phyloP scores from a whole-genome alignment of 2,888 invertebrate species.

The Aricia artaxerxes region DNA sequence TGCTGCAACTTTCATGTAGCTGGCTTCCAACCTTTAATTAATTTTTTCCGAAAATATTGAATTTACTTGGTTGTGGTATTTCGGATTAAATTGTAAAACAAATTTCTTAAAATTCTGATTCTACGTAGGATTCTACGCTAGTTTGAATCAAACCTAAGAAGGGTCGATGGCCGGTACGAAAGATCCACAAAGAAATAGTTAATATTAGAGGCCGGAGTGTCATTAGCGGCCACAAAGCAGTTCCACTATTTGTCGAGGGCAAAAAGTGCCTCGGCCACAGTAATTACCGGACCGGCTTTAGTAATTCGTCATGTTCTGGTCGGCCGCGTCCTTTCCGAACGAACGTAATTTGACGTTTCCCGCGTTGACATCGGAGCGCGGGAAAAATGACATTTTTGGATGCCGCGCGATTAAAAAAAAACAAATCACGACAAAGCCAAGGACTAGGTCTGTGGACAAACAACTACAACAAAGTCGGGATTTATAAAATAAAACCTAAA shows the following conservation, averaged over 20 bases:
- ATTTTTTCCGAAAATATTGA: no score
- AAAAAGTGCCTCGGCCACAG: conserved; percentile 79
- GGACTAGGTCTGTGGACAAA: no score
- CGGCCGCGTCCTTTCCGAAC: conserved; percentile 73
- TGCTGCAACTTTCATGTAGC: no score
- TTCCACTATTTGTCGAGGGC: conserved; percentile 78
- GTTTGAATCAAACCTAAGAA: conserved; percentile 60
- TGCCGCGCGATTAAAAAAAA: not conserved
- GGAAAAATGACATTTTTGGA: conserved; percentile 51
- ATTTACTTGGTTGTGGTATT: no score
- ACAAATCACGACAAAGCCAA: no score
- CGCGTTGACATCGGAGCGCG: conserved; percentile 60
- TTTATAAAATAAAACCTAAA: no score
- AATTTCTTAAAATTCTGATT: not conserved
- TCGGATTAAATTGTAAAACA: no score
- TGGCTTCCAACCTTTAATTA: no score
- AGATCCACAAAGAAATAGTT: conserved; percentile 76
- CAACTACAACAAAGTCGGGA: no score
- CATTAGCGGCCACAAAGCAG: conserved; percentile 78
- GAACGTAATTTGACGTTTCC: conserved; percentile 78
- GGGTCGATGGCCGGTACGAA: conserved; percentile 70
- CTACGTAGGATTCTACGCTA: not conserved
- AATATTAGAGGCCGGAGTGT: conserved; percentile 76
- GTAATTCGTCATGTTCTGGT: conserved; percentile 80
- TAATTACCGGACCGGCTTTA: conserved; percentile 78